These are phyloP conservation scores for Tetragnatha montana DNA, from an alignment of 2,888 invertebrate genomes.

Conservation along the genomic window DNA sequence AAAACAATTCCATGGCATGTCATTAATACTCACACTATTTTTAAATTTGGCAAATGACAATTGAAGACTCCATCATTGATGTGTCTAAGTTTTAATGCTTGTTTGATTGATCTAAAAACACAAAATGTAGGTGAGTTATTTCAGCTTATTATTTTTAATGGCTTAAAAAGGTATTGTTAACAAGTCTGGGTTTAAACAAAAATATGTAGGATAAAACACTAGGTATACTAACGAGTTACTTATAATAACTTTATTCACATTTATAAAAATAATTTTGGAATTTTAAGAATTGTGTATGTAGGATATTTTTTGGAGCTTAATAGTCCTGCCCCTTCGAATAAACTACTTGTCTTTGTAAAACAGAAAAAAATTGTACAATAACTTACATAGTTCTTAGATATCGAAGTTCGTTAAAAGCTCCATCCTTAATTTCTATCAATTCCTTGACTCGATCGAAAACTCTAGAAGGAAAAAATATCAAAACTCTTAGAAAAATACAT, in stretches of 20 bases:
- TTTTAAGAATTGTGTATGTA: too few relatives aligned
- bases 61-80: slow-evolving; percentile 70
- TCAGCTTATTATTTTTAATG: too few relatives aligned
- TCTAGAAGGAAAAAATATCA: slow-evolving; percentile 38
- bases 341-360: too few relatives aligned
- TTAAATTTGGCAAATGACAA: slow-evolving; percentile 68
- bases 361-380: not conserved
- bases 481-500: not conserved
- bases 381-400: slow-evolving; percentile 71
- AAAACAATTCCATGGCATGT: not conserved
- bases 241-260: too few relatives aligned
- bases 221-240: too few relatives aligned
- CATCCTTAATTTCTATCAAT: slow-evolving; percentile 65
- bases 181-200: too few relatives aligned
- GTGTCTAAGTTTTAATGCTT: slow-evolving; percentile 69
- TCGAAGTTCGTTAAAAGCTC: slow-evolving; percentile 62
- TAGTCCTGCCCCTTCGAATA: not conserved
- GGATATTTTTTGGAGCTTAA: too few relatives aligned
- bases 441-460: slow-evolving; percentile 63
- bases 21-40: slow-evolving; percentile 68
- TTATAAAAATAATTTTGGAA: too few relatives aligned
- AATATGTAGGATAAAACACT: too few relatives aligned
- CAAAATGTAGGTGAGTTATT: too few relatives aligned
- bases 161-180: too few relatives aligned
- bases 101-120: slow-evolving; percentile 69